Base-by-base conservation (phyloP, 2,888 invertebrate species). In the Cacoxenus indagator region DNA sequence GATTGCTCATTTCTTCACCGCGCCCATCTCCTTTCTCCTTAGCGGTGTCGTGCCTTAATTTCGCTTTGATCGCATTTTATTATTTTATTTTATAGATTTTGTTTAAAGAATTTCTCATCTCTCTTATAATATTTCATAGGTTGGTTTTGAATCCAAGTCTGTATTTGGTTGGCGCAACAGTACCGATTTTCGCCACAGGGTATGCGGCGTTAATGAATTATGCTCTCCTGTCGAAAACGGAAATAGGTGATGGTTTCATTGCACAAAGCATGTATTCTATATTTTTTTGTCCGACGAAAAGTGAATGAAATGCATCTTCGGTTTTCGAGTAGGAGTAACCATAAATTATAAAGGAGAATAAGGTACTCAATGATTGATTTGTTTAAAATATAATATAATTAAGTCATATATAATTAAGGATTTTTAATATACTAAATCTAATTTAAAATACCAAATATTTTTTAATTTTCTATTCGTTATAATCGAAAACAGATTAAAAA, bases 171-270 rank as follows among this genome's bases (percentile, higher is more conserved):
- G 61, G 22, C 17, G 61, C 61, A 14, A 24, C 9, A 29, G 27
- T 43, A 62, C 43, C 24, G 45, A 62, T 62, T 62, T 62, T 62
- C 61, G 45, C 61, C 61, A 45, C 61, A 62, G 61, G 61, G 45
- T 57, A 26, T 57, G 37, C 37, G 37, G 37, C 37, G 14, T 37
- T 37, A 5, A 11, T 51, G 4, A 19, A 19, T 51, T 1, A 51
- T 17, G 24, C 6, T 19, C 14, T 37, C n/a, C n/a, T 22, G 19
- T 8, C 17, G 4, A 48, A 48, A 51, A 19, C 51, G 51, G 51
- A 51, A 19, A 17, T 51, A 17, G 22, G 2, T 51, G 2, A 11
- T 37, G 37, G 37, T 37, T 37, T 37, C 37, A 37, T 37, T 37
- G 37, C 8, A 14, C 14, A 37, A 37, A 14, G 2, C 2, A 5